Conservation (phyloP, 1,140 invertebrate species). For the Wasmannia auropunctata region DNA sequence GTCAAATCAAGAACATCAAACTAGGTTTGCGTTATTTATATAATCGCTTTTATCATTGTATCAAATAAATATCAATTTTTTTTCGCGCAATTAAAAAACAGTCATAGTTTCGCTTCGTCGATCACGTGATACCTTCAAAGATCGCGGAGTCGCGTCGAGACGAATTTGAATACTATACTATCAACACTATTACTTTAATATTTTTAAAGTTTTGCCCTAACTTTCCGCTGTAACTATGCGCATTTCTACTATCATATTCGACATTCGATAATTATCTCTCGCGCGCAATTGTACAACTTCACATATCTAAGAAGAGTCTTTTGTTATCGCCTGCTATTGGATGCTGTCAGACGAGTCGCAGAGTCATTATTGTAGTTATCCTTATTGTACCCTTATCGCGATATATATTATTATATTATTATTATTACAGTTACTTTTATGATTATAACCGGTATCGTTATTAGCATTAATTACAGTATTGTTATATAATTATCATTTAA, state of each 20-base stretch:
- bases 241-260: neutral
- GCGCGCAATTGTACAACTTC: slow-evolving; percentile 10
- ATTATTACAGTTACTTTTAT: neutral
- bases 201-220: slow-evolving; percentile 7
- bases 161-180: slow-evolving; percentile 30
- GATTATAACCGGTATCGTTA: neutral
- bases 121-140: slow-evolving; percentile 34
- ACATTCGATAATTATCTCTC: neutral
- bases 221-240: neutral
- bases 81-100: neutral
- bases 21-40: neutral
- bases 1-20: neutral
- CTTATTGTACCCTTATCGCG: slow-evolving; percentile 31
- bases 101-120: neutral
- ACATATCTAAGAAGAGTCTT: slow-evolving; percentile 29
- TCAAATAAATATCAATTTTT: neutral
- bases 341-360: slow-evolving; percentile 18
- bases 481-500: slow-evolving; percentile 35
- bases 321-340: slow-evolving; percentile 11
- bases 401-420: slow-evolving; percentile 37
- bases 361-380: slow-evolving; percentile 32
- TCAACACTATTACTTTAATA: slow-evolving; percentile 1
- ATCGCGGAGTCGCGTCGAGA: slow-evolving; percentile 4
- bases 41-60: neutral
- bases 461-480: slow-evolving; percentile 27